phyloP scores from a whole-genome alignment of 2,888 invertebrate species.

The Thymelicus acteon region DNA sequence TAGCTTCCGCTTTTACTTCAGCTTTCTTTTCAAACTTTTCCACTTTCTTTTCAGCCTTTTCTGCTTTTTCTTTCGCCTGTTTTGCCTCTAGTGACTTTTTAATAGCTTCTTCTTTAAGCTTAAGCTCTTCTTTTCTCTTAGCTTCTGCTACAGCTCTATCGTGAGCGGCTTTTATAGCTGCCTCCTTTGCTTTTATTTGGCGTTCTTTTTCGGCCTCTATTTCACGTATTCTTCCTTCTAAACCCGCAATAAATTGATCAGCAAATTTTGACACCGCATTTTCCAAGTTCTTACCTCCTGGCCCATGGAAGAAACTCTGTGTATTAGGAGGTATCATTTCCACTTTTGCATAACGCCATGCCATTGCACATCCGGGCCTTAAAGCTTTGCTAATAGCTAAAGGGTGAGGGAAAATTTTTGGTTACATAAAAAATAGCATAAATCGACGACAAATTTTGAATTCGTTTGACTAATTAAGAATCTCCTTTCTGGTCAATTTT shows the following conservation, averaged over 20 bases:
- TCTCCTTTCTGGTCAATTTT: conserved; percentile 46
- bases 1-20: conserved; percentile 47
- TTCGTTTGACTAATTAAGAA: conserved; percentile 7
- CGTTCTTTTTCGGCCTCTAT: conserved; percentile 57
- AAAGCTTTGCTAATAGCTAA: conserved; percentile 58
- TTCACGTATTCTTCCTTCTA: conserved; percentile 53
- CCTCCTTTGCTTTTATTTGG: conserved; percentile 51
- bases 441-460: not conserved
- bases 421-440: not conserved
- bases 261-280: conserved; percentile 45
- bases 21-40: conserved; percentile 32
- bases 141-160: conserved; percentile 57
- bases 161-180: conserved; percentile 54
- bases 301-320: conserved; percentile 56
- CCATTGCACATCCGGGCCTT: conserved; percentile 49
- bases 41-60: conserved; percentile 43
- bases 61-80: conserved; percentile 42
- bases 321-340: conserved; percentile 72
- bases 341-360: conserved; percentile 73
- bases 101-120: conserved; percentile 49
- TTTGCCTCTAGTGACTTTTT: conserved; percentile 41
- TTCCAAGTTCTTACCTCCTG: conserved; percentile 60
- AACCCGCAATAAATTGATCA: conserved; percentile 50
- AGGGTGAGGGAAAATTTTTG: conserved; percentile 47
- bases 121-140: conserved; percentile 46